Evolutionary conservation across 2,888 invertebrate genomes (phyloP), one percentile per base, ranked within the genome.

Genomic region (Drosophila helvetica): DNA sequence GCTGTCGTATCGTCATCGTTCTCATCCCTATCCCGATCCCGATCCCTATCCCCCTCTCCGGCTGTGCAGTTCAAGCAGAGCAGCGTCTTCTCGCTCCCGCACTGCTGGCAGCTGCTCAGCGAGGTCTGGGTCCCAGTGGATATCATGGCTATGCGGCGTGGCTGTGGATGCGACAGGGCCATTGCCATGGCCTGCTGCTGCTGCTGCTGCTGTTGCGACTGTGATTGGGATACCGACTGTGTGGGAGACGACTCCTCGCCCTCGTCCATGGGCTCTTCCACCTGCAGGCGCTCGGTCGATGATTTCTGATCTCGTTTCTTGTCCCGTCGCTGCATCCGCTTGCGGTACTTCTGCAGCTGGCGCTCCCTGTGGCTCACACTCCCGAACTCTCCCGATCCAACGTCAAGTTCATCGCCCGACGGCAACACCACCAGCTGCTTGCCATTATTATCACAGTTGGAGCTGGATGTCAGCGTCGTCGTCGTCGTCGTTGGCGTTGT

Each of bases 51-150:
- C 50, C 12, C 53, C 8, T 42, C 78, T 3, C 69, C 68, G 0
- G 47, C 59, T 3, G 73, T 79, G 82, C 92, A 92, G 59, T 90
- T 90, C 75, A 91, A 85, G 62, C 92, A 92, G 19, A 92, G 80
- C 25, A 91, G 77, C 30, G 92, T 89, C 89, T 92, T 92, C 74
- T 92, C 91, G 61, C 86, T 89, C 57, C 92, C 92, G 70, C 92
- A 92, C 54, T 83, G 85, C 61, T 86, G 90, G 43, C 90, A 88
- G 48, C 86, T 87, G 63, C 78, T 82, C n/a, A 80, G 74, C 22
- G 86, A 89, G 15, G 92, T 92, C 75, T 92, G 92, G 3, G 92
- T 92, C 67, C 92, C 92, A 17, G 92, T 91, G 62, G 92, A 92
- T 77, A 92, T 90, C 91, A 92, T 92, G 76, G 91, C 90, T 30